Base-by-base conservation (phyloP, 2,888 invertebrate genomes). In the Xestia ashworthii region DNA sequence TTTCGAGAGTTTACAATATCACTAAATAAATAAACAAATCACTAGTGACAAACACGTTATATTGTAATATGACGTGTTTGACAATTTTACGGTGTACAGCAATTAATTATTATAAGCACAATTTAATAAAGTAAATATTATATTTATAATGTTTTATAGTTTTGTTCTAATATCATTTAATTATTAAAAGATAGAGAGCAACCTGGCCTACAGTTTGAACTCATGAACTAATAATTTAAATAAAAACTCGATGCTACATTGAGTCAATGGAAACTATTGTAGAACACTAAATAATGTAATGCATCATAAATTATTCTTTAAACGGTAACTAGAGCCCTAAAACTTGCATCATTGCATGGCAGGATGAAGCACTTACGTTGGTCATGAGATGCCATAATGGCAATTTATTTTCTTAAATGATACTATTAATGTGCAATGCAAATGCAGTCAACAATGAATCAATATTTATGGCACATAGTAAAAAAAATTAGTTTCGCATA, bases 121-220 rank as follows among this genome's bases (percentile, higher is more conserved):
- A 22, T 50, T 1, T 2, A 50, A 50, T 55, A 12, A n/a, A 11
- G 9, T 44, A 44, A 44, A 16, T 16, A 91, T 32, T 32, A 32
- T 32, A 32, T 32, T 32, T 32, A 32, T 32, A 94, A 97, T 97
- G 97, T 94, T 95, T 95, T 95, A 97, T 98, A 98, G 98, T 98
- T 98, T 98, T 98, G 98, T 98, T 98, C 98, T 98, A 98, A 97
- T 97, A 97, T 96, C 97, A 97, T 93, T 91, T 89, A 91, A 82
- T 87, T 93, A 85, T 93, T 94, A 97, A 97, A 97, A 98, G 98
- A 98, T 98, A 98, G 97, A 98, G 98, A 98, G 98, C 98, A 97
- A 98, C 98, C 98, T 98, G 98, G 98, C 97, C 98, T 91, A 98
- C 98, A 98, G 98, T 98, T 97, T 98, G 97, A 98, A 98, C 98